Conservation (phyloP, 2,888 invertebrate genomes). For the Pyralis farinalis region DNA sequence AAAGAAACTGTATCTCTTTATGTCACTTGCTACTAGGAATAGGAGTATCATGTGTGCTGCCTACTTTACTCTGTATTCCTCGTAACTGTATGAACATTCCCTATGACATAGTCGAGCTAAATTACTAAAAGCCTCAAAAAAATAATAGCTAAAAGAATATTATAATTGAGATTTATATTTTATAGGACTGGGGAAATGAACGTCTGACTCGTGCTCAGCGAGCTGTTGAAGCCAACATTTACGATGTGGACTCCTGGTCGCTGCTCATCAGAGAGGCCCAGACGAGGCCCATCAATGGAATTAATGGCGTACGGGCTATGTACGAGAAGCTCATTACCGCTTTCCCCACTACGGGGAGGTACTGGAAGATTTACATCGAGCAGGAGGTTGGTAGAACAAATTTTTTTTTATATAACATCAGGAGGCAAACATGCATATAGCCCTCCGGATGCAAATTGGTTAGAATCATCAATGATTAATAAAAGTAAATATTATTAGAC, state of each 20-base stretch:
- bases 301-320: conserved; percentile 93
- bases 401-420: not conserved
- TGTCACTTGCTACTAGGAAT: too few relatives aligned
- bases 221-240: conserved; percentile 92
- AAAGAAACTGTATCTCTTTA: too few relatives aligned
- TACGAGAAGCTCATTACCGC: conserved; percentile 97
- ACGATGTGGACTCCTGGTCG: conserved; percentile 99
- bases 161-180: conserved; percentile 9
- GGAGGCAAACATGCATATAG: not conserved
- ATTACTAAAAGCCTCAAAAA: too few relatives aligned
- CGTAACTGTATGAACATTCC: too few relatives aligned
- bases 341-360: conserved; percentile 97
- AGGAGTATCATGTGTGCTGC: too few relatives aligned
- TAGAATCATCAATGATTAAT: too few relatives aligned
- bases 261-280: conserved; percentile 96
- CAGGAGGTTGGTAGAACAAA: conserved; percentile 88
- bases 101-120: too few relatives aligned
- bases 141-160: too few relatives aligned
- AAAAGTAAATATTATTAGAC: too few relatives aligned
- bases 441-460: too few relatives aligned
- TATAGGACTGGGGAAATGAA: conserved; percentile 94
- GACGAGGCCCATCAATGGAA: conserved; percentile 91
- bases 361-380: conserved; percentile 99
- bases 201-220: conserved; percentile 91
- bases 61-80: too few relatives aligned